Evolutionary conservation across 2,797 vertebrate species (phyloP).

Genomic region (Hippopotamyrus pictus): DNA sequence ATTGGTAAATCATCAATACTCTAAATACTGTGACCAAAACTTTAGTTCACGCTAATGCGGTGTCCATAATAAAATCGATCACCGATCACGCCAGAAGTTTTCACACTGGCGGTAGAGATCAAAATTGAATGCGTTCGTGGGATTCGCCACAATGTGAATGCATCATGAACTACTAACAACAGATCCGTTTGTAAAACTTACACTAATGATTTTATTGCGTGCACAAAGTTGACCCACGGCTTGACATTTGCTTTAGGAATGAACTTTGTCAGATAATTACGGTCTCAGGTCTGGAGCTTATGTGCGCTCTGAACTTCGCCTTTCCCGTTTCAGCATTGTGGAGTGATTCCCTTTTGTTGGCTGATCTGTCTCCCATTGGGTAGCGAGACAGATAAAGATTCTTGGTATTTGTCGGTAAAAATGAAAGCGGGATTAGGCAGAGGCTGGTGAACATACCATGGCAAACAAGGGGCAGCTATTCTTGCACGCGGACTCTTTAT

Average conservation of each 20-base stretch:
- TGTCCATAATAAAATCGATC: background rate
- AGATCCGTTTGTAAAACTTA: background rate
- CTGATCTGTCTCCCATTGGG: conserved; percentile 89
- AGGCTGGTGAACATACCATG: conserved; percentile 80
- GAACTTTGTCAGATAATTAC: conserved; percentile 35
- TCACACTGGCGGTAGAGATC: background rate
- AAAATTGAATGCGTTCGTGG: background rate
- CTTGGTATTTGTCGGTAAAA: conserved; percentile 87
- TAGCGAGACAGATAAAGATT: conserved; percentile 79
- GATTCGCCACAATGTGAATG: background rate
- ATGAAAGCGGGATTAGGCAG: conserved; percentile 92
- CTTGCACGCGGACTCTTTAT: conserved; percentile 39
- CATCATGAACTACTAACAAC: background rate
- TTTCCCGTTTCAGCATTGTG: conserved; percentile 72
- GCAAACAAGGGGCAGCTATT: conserved; percentile 70
- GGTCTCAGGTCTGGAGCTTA: conserved; percentile 47
- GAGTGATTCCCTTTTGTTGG: conserved; percentile 82
- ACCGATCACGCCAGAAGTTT: background rate
- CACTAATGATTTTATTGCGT: conserved; percentile 8
- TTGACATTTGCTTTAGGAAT: conserved; percentile 40
- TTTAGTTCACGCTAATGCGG: background rate
- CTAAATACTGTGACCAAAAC: background rate
- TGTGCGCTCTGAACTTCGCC: conserved; percentile 53
- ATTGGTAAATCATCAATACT: background rate
- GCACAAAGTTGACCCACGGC: conserved; percentile 31